These are phyloP conservation scores for Scaptomyza cyrtandrae DNA, from an alignment of 2,888 invertebrate species.

Conservation along the genomic window DNA sequence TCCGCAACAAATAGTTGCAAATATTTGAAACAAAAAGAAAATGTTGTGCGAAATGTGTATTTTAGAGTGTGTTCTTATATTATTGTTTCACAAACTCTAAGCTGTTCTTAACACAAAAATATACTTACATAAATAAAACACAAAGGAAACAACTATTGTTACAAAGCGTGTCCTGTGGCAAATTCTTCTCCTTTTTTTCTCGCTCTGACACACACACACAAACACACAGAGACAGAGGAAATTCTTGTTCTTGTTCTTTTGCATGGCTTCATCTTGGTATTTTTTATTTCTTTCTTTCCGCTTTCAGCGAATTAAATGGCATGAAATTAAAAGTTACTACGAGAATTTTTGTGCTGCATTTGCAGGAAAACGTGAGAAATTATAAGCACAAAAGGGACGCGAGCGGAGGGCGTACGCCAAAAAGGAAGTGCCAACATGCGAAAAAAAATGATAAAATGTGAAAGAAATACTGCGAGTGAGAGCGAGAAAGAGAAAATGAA, in stretches of 20 bases:
- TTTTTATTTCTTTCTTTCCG: constrained; percentile 62
- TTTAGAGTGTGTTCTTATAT: constrained; percentile 11
- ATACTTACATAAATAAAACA: constrained; percentile 30
- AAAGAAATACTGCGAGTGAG: constrained; percentile 39
- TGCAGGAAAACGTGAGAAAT: constrained; percentile 79
- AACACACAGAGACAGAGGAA: constrained; percentile 15
- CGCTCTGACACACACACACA: constrained; percentile 38
- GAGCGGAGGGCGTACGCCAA: constrained; percentile 31
- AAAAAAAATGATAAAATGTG: constrained; percentile 60
- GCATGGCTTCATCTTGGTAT: constrained; percentile 61
- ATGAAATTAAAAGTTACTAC: constrained; percentile 81
- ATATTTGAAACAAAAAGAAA: constrained; percentile 1
- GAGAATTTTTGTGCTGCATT: constrained; percentile 80
- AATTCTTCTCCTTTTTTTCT: constrained; percentile 52
- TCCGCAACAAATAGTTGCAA: neutral
- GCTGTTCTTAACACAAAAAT: constrained; percentile 11
- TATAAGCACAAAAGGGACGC: constrained; percentile 71
- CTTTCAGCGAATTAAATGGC: constrained; percentile 81
- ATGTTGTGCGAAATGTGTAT: constrained; percentile 10
- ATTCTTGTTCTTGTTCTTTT: constrained; percentile 45
- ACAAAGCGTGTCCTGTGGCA: constrained; percentile 77
- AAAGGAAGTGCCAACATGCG: constrained; percentile 50
- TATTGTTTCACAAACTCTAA: neutral
- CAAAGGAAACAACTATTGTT: constrained; percentile 72
- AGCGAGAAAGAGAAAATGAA: neutral